Conservation (phyloP, 2,888 invertebrate species). For the Oscheius onirici region DNA sequence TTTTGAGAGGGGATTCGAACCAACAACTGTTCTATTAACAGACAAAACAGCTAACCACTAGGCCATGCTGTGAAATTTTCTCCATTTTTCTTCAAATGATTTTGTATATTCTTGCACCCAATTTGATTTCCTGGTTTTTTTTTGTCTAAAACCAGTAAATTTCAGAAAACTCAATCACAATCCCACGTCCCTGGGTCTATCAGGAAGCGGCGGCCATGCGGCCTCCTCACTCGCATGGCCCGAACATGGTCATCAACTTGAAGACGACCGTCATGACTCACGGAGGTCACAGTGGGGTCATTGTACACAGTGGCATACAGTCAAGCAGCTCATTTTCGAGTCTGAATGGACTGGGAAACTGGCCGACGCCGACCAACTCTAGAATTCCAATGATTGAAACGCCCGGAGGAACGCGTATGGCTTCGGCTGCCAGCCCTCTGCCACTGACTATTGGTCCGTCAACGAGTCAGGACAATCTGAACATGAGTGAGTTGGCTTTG, state of each 20-base stretch:
- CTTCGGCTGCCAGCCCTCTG: conserved; percentile 33
- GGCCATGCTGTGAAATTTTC: neutral
- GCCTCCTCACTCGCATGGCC: conserved; percentile 32
- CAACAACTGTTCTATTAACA: neutral
- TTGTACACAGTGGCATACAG: conserved; percentile 51
- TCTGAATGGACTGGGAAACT: neutral
- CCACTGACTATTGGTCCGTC: conserved; percentile 52
- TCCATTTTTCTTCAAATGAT: neutral
- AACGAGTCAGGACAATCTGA: conserved; percentile 44
- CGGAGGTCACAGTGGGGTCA: conserved; percentile 51
- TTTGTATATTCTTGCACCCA: neutral
- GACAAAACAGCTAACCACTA: neutral
- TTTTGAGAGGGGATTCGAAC: too few relatives aligned
- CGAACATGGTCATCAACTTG: conserved; percentile 54
- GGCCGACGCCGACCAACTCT: neutral
- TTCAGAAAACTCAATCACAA: neutral
- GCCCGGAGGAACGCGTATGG: conserved; percentile 12
- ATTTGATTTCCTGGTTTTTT: neutral
- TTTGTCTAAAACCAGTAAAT: neutral
- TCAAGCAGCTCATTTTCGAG: conserved; percentile 11
- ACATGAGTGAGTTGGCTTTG: conserved; percentile 14
- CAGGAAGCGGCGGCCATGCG: conserved; percentile 20
- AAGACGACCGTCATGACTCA: conserved; percentile 55
- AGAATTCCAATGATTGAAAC: conserved; percentile 22
- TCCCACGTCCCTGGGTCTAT: too few relatives aligned